A percentile compares a stretch with the other conserved stretches of the same genome.
These are phyloP conservation scores for Drosophila suboccidentalis DNA, from an alignment of 2,888 invertebrate species.

Conservation along the genomic window DNA sequence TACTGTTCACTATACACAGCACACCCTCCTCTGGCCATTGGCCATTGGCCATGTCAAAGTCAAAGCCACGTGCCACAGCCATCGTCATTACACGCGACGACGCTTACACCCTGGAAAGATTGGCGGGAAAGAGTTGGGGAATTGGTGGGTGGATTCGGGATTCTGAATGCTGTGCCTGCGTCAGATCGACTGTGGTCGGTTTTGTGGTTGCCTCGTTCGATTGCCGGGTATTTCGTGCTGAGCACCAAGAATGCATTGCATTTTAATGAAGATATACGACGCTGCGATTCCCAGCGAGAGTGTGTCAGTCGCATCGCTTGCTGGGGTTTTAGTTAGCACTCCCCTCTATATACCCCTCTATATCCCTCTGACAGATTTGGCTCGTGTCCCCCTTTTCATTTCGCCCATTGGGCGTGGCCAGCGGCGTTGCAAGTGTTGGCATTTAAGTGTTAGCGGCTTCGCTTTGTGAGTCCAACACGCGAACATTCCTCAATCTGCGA, in stretches of 20 bases:
- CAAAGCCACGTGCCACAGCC: conserved; percentile 67
- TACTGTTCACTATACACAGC: conserved; percentile 3
- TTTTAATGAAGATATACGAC: conserved; percentile 78
- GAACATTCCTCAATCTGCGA: not conserved
- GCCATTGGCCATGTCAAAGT: conserved; percentile 74
- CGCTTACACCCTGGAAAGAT: conserved; percentile 70
- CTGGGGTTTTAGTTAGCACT: conserved; percentile 60
- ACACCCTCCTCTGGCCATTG: conserved; percentile 40
- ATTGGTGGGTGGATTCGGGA: not conserved
- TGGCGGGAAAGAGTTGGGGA: conserved; percentile 18
- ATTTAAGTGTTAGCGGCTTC: conserved; percentile 45
- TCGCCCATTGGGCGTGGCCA: conserved; percentile 37
- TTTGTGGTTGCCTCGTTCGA: conserved; percentile 34
- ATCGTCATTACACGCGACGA: conserved; percentile 79
- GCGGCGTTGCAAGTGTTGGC: conserved; percentile 51
- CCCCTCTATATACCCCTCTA: not conserved
- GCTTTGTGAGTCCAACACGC: conserved; percentile 15
- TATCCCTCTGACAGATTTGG: conserved; percentile 28
- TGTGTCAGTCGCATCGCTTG: conserved; percentile 54
- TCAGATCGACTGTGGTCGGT: conserved; percentile 33
- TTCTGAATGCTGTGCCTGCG: conserved; percentile 15
- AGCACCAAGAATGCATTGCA: conserved; percentile 69
- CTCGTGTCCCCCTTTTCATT: conserved; percentile 36
- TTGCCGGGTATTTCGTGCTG: conserved; percentile 44
- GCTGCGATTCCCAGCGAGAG: conserved; percentile 38